These are phyloP conservation scores for Prunella strophiata DNA, from an alignment of 2,797 vertebrate species.

Conservation along the genomic window DNA sequence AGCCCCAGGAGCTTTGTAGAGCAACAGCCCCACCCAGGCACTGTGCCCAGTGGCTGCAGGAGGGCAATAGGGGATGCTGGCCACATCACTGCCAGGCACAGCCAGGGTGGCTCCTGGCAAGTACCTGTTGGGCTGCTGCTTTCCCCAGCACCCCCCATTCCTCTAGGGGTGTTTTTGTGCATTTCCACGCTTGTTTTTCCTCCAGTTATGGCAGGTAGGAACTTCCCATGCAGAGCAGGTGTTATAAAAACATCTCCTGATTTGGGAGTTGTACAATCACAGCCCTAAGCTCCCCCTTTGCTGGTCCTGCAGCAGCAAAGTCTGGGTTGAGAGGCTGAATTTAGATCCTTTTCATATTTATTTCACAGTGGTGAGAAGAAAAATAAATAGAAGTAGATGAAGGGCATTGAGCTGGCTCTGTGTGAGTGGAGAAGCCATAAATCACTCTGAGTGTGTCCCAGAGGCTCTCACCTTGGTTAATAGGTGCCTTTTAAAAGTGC, in stretches of 20 bases:
- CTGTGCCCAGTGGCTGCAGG: background rate
- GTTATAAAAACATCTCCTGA: background rate
- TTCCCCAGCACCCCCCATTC: background rate
- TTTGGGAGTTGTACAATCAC: background rate
- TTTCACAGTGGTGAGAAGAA: background rate
- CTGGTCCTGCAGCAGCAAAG: background rate
- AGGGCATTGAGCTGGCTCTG: background rate
- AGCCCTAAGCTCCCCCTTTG: background rate
- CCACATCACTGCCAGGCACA: background rate
- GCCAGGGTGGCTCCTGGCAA: background rate
- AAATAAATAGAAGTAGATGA: background rate
- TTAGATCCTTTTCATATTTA: background rate
- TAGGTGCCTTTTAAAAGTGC: background rate
- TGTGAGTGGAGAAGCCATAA: background rate
- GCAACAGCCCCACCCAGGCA: fast-evolving
- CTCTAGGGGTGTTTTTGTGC: background rate
- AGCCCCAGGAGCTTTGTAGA: fast-evolving
- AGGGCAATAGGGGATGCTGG: background rate
- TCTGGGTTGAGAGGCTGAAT: background rate
- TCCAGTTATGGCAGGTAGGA: fast-evolving
- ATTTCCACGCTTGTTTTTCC: background rate
- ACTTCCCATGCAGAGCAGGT: background rate
- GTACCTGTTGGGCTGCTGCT: background rate
- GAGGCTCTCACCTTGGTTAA: background rate
- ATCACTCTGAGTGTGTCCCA: background rate